Percentiles rank a stretch among this genome's conserved stretches.
Conservation (phyloP, 2,113 vertebrate genomes). For the Protobothrops mucrosquamatus region DNA sequence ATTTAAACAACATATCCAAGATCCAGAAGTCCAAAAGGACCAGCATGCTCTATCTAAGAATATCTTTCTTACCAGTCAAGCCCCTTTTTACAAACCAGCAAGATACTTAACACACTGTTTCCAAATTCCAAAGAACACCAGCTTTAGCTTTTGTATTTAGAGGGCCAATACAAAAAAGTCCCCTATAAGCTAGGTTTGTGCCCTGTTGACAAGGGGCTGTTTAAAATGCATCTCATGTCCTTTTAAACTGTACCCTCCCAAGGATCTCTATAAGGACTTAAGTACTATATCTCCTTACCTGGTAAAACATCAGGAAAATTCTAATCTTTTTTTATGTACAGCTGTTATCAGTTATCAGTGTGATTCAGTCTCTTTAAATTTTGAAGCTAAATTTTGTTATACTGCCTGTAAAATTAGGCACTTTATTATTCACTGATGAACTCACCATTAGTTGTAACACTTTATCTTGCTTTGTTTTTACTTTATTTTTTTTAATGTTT, state of each 20-base stretch:
- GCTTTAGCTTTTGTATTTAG: background rate
- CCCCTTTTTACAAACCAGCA: background rate
- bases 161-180: background rate
- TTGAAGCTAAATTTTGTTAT: background rate
- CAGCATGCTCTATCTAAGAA: background rate
- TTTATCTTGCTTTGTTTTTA: background rate
- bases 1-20: background rate
- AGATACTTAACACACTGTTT: background rate
- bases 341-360: background rate
- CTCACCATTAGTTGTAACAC: background rate
- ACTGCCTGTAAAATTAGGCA: background rate
- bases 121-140: background rate
- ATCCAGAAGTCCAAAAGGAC: background rate
- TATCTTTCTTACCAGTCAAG: background rate
- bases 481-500: background rate
- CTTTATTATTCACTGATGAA: background rate
- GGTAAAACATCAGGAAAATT: background rate
- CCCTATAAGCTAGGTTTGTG: background rate
- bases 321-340: background rate
- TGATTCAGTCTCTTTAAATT: background rate
- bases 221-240: background rate
- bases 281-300: background rate
- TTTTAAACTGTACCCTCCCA: background rate
- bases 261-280: background rate
- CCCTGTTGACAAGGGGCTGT: background rate